A percentile compares a stretch with the other conserved stretches of the same genome.
Conservation (phyloP, 2,888 invertebrate species). For the Arctia plantaginis region DNA sequence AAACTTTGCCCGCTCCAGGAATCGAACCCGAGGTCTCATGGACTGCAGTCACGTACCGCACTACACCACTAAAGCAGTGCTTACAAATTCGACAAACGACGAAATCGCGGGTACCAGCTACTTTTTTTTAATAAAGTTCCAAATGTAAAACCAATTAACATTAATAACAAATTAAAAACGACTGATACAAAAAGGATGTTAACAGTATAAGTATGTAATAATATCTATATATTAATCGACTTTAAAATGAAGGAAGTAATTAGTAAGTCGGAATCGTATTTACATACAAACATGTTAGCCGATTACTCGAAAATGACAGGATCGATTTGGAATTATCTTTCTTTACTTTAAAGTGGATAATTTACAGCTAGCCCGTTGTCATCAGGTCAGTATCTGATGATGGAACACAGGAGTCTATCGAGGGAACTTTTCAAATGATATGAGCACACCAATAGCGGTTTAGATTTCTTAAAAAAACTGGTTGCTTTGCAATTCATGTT, state of each 20-base stretch:
- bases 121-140: not conserved
- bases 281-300: not conserved
- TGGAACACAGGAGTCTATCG: not conserved
- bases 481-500: too few relatives aligned
- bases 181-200: not conserved
- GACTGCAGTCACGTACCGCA: too few relatives aligned
- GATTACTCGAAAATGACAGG: not conserved
- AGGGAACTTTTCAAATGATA: too few relatives aligned
- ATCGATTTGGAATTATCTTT: not conserved
- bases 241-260: not conserved
- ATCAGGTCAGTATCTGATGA: not conserved
- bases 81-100: too few relatives aligned
- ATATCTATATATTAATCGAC: not conserved
- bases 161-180: not conserved
- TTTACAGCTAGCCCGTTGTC: not conserved
- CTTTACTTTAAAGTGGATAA: not conserved
- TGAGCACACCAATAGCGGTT: too few relatives aligned
- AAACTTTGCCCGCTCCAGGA: too few relatives aligned
- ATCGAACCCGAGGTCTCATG: too few relatives aligned
- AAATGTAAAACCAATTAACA: not conserved
- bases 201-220: not conserved
- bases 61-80: too few relatives aligned
- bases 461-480: too few relatives aligned
- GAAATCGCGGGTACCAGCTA: too few relatives aligned
- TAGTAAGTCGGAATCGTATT: not conserved